These are phyloP conservation scores for Perca flavescens DNA, from an alignment of 2,113 vertebrate genomes.

Conservation along the genomic window DNA sequence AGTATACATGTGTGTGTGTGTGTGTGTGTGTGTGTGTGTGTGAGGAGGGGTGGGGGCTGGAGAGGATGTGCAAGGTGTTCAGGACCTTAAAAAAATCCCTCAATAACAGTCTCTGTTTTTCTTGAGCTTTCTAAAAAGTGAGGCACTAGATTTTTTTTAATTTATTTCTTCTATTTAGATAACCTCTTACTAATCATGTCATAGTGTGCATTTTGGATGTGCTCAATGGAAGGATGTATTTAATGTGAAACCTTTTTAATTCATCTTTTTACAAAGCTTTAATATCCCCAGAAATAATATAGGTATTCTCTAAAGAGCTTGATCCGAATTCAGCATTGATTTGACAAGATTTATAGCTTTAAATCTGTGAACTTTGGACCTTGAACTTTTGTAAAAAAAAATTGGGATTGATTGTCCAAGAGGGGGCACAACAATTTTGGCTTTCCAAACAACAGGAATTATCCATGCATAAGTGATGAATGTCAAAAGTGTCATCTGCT, in stretches of 20 bases:
- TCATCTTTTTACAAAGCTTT: conserved; percentile 35
- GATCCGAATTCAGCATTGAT: not conserved
- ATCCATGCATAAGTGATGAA: not conserved
- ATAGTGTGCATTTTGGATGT: conserved; percentile 10
- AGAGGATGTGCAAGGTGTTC: conserved; percentile 21
- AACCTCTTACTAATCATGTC: not conserved
- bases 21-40: not conserved
- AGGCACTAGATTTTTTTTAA: not conserved
- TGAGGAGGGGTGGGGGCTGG: not conserved
- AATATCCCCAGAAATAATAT: conserved; percentile 9
- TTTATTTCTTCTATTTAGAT: not conserved
- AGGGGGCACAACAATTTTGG: not conserved
- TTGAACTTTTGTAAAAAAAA: conserved; percentile 24
- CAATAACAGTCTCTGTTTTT: not conserved
- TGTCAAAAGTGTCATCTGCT: conserved; percentile 21
- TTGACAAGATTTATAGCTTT: conserved; percentile 2
- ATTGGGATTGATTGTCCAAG: not conserved
- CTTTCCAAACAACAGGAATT: conserved; percentile 7
- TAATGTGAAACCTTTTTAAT: not conserved
- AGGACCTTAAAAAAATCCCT: conserved; percentile 11
- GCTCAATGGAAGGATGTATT: not conserved
- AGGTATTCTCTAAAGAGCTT: conserved; percentile 5
- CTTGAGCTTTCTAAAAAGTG: conserved; percentile 9
- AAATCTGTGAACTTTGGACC: conserved; percentile 27
- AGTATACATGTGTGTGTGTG: not conserved